A percentile compares a stretch with the other conserved stretches of the same genome.
phyloP scores from a whole-genome alignment of 2,888 invertebrate species.

The Lysandra bellargus region DNA sequence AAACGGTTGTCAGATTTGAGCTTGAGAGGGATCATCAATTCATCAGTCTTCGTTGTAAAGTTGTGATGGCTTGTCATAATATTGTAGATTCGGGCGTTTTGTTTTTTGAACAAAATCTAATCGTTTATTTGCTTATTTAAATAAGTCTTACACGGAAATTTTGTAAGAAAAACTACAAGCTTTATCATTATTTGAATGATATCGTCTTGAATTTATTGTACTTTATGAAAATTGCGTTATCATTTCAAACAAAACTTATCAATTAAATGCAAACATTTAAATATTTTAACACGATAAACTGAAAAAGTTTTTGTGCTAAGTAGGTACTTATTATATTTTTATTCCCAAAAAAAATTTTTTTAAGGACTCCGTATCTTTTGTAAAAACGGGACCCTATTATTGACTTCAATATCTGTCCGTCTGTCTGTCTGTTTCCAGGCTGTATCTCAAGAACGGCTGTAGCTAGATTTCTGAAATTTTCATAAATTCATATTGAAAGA shows the following conservation, averaged over 20 bases:
- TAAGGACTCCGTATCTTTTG: not conserved
- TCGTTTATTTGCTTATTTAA: not conserved
- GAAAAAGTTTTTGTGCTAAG: not conserved
- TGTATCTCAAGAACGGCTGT: no score
- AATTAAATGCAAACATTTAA: slow-evolving; percentile 16
- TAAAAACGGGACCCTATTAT: no score
- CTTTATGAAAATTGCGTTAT: not conserved
- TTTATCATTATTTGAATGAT: slow-evolving; percentile 4
- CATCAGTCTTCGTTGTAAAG: no score
- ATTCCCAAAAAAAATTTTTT: not conserved
- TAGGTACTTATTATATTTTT: not conserved
- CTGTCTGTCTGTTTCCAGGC: no score
- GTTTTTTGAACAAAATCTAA: not conserved
- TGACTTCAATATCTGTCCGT: no score
- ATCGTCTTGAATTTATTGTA: not conserved
- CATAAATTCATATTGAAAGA: no score
- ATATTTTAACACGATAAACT: not conserved
- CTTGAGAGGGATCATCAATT: no score
- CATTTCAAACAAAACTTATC: slow-evolving; percentile 11
- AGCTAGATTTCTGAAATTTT: no score
- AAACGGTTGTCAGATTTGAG: no score
- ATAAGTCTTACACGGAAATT: not conserved
- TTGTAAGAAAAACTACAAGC: not conserved
- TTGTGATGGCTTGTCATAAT: no score
- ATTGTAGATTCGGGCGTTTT: no score